A percentile compares a stretch with the other conserved stretches of the same genome.
phyloP scores from a whole-genome alignment of 2,113 vertebrate genomes.

The Chaenogobius annularis region DNA sequence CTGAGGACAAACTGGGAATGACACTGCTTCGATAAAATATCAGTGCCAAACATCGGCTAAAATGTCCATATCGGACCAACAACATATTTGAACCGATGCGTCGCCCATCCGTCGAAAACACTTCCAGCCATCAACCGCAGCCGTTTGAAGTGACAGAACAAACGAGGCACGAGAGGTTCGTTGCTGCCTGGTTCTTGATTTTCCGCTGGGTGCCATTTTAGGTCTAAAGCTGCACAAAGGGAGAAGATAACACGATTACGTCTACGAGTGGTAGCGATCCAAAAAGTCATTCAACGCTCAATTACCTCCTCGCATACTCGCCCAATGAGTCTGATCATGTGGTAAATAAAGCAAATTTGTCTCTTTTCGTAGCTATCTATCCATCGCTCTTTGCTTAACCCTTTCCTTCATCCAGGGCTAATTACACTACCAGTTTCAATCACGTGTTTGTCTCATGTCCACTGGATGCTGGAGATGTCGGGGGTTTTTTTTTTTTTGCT shows the following conservation, averaged over 20 bases:
- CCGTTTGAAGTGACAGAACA: not conserved
- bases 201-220: constrained; percentile 38
- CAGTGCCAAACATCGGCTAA: no score
- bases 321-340: constrained; percentile 53
- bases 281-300: constrained; percentile 69
- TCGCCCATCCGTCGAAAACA: no score
- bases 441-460: constrained; percentile 37
- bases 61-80: no score
- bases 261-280: constrained; percentile 61
- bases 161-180: constrained; percentile 7
- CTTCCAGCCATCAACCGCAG: no score
- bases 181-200: constrained; percentile 29
- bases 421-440: constrained; percentile 45
- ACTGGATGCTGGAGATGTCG: constrained; percentile 20
- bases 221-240: constrained; percentile 47
- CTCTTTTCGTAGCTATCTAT: constrained; percentile 10
- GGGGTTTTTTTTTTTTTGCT: constrained; percentile 43
- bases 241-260: constrained; percentile 57
- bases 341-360: constrained; percentile 55
- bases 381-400: not conserved
- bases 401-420: constrained; percentile 42
- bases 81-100: no score
- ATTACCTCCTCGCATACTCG: constrained; percentile 58
- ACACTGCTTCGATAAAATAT: no score
- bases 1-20: no score